A percentile compares a stretch with the other conserved stretches of the same genome.
Evolutionary conservation across 2,113 vertebrate species (phyloP).

Genomic region (Peromyscus californicus): DNA sequence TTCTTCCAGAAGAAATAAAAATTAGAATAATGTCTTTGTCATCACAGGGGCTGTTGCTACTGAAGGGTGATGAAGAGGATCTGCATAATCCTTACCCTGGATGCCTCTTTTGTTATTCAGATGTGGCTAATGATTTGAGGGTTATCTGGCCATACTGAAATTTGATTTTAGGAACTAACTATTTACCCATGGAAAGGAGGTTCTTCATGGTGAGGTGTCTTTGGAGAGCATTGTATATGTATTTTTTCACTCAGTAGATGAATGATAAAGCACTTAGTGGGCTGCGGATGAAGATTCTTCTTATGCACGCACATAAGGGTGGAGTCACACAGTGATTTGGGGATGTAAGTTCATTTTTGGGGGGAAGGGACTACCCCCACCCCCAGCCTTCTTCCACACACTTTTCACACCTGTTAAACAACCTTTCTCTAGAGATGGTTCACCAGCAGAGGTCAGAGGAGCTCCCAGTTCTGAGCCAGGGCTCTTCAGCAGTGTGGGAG

Average conservation of each 20-base stretch:
- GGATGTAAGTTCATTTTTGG: neutral
- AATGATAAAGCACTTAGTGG: neutral
- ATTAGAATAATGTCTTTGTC: neutral
- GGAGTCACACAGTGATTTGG: neutral
- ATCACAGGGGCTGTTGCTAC: neutral
- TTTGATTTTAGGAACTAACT: neutral
- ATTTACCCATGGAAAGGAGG: neutral
- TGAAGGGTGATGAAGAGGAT: slow-evolving; percentile 15
- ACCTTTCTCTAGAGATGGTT: neutral
- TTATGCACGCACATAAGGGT: neutral
- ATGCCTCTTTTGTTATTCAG: neutral
- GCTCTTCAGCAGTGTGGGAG: neutral
- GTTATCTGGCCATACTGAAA: neutral
- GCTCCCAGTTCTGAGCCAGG: neutral
- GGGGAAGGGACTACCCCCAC: slow-evolving; percentile 24
- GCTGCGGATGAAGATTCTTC: neutral
- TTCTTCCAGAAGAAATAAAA: neutral
- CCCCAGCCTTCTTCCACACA: neutral
- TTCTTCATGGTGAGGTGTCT: neutral
- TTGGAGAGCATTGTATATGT: neutral
- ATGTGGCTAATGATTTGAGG: neutral
- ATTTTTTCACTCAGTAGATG: neutral
- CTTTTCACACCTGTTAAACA: slow-evolving; percentile 48
- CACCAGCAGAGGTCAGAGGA: neutral
- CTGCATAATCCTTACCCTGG: neutral